Conservation (phyloP, 2,888 invertebrate species). For the Amblyjoppa fuscipennis region DNA sequence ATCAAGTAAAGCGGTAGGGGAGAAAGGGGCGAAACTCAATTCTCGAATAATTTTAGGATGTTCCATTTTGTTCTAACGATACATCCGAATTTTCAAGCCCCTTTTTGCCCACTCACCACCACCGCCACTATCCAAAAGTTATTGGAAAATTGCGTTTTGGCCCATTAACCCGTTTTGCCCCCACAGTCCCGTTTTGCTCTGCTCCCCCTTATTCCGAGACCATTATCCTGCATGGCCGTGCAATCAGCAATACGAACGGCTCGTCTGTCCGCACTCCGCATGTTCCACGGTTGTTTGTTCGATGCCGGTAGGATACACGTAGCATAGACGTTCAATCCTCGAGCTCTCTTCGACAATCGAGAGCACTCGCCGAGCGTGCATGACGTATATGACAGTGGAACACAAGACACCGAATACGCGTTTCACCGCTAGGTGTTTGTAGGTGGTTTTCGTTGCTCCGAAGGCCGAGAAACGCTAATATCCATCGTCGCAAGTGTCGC, state of each 20-base stretch:
- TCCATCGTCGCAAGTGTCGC: slow-evolving; percentile 42
- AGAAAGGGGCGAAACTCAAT: no score
- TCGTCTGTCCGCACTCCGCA: background rate
- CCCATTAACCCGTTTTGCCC: no score
- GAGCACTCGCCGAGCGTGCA: slow-evolving; percentile 11
- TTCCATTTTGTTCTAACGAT: no score
- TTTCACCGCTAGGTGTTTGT: slow-evolving; percentile 31
- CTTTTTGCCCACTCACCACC: no score
- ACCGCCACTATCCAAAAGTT: no score
- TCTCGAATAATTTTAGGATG: no score
- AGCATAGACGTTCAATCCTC: background rate
- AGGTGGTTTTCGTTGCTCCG: slow-evolving; percentile 20
- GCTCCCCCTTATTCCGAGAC: no score
- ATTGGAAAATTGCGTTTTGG: no score
- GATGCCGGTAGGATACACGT: background rate
- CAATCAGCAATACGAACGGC: background rate
- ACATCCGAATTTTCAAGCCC: no score
- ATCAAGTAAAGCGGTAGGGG: no score
- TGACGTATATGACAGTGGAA: slow-evolving; percentile 25
- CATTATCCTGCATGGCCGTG: background rate
- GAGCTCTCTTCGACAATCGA: background rate
- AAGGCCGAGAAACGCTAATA: slow-evolving; percentile 59
- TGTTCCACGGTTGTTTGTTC: background rate
- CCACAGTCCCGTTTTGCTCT: no score
- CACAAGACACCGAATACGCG: slow-evolving; percentile 36